A percentile compares a stretch with the other conserved stretches of the same genome.
Conservation (phyloP, 2,797 vertebrate species). For the Hemitrygon akajei region DNA sequence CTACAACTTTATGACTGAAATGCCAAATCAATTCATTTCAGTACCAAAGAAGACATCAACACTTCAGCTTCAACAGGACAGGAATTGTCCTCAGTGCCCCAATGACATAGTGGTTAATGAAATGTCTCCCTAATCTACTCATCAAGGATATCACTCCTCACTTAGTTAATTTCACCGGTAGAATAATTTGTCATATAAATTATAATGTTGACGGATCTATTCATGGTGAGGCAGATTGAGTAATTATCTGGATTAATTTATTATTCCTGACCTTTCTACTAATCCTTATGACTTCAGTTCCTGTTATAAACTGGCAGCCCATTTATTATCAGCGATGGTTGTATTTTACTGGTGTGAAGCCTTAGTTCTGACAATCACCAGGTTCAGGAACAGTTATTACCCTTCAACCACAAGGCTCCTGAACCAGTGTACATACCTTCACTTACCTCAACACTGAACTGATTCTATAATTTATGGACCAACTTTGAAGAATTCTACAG, state of each 20-base stretch:
- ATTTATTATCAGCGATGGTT: not conserved
- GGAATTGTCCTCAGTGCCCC: not conserved
- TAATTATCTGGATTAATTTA: constrained; percentile 3
- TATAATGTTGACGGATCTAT: not conserved
- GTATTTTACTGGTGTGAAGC: not conserved
- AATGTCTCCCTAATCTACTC: not conserved
- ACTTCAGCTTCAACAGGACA: not conserved
- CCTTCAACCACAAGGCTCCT: no score
- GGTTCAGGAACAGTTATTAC: no score
- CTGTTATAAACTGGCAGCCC: not conserved
- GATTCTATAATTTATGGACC: no score
- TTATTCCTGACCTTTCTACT: constrained; percentile 3
- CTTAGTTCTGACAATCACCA: no score
- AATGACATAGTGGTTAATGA: not conserved
- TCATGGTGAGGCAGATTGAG: not conserved
- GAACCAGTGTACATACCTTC: no score
- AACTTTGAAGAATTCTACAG: no score
- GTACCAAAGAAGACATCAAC: not conserved
- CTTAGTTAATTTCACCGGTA: not conserved
- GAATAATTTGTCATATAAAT: not conserved
- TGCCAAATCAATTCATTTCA: no score
- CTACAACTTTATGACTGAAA: no score
- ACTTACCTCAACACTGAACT: no score
- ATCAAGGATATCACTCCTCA: not conserved
- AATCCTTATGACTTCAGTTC: not conserved